Evolutionary conservation across 2,888 invertebrate genomes (phyloP).

Genomic region (Hemistola chrysoprasaria): DNA sequence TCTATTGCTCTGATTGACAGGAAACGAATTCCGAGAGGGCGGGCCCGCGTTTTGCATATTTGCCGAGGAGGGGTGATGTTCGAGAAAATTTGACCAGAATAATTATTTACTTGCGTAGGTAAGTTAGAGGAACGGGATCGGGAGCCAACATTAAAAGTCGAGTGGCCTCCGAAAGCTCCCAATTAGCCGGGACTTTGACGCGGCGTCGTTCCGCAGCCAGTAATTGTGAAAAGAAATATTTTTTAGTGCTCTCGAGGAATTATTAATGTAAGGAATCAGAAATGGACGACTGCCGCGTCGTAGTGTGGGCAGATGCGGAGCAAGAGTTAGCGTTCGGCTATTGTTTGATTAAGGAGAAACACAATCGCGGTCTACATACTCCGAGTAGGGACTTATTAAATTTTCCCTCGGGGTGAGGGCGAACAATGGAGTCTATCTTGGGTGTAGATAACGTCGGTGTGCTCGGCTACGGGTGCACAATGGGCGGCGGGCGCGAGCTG

Average conservation of each 20-base stretch:
- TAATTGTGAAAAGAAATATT: constrained; percentile 74
- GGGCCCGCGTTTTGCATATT: constrained; percentile 39
- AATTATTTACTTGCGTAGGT: constrained; percentile 57
- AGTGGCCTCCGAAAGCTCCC: constrained; percentile 71
- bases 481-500: constrained; percentile 46
- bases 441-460: constrained; percentile 68
- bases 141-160: constrained; percentile 63
- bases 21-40: constrained; percentile 24
- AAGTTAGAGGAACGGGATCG: constrained; percentile 33
- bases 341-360: constrained; percentile 67
- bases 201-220: constrained; percentile 51
- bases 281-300: constrained; percentile 31
- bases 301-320: constrained; percentile 36
- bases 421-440: constrained; percentile 71
- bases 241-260: constrained; percentile 58
- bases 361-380: constrained; percentile 62
- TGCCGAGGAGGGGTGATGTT: constrained; percentile 42
- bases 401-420: constrained; percentile 60
- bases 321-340: constrained; percentile 45
- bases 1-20: constrained; percentile 26
- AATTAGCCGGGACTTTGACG: constrained; percentile 75
- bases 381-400: constrained; percentile 65
- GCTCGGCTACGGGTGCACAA: constrained; percentile 57
- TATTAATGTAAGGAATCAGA: constrained; percentile 53
- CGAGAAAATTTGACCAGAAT: constrained; percentile 43